A percentile compares a stretch with the other conserved stretches of the same genome.
Evolutionary conservation across 2,888 invertebrate genomes (phyloP).

Genomic region (Autographa pulchrina): DNA sequence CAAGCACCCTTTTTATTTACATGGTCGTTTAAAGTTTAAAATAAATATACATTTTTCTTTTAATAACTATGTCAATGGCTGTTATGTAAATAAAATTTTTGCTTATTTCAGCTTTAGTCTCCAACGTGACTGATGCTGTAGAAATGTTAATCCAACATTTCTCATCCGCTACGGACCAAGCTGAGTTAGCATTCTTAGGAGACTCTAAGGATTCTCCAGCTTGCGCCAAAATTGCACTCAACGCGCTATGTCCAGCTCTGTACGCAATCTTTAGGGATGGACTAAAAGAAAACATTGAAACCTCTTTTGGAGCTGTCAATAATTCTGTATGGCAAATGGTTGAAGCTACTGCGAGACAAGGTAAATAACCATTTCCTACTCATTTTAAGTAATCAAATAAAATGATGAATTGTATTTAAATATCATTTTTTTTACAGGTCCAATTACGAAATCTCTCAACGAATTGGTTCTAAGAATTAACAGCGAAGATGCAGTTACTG

Average conservation of each 20-base stretch:
- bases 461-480: slow-evolving; percentile 95
- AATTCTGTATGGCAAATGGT: slow-evolving; percentile 97
- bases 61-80: no score
- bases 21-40: no score
- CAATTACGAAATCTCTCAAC: slow-evolving; percentile 94
- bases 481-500: slow-evolving; percentile 94
- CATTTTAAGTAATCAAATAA: slow-evolving; percentile 9
- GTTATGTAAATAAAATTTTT: no score
- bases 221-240: slow-evolving; percentile 93
- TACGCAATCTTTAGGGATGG: slow-evolving; percentile 96
- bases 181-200: slow-evolving; percentile 89
- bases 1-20: no score
- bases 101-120: slow-evolving; percentile 90
- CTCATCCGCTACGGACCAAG: slow-evolving; percentile 91
- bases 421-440: slow-evolving; percentile 83
- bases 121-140: slow-evolving; percentile 93
- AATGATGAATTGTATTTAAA: neutral
- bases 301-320: slow-evolving; percentile 95
- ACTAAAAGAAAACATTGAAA: slow-evolving; percentile 93
- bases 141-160: slow-evolving; percentile 93
- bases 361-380: slow-evolving; percentile 67
- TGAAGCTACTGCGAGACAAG: slow-evolving; percentile 96
- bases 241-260: slow-evolving; percentile 94
- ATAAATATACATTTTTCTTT: no score
- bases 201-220: slow-evolving; percentile 90